These are phyloP conservation scores for Bungarus multicinctus DNA, from an alignment of 2,113 vertebrate genomes.

Conservation along the genomic window DNA sequence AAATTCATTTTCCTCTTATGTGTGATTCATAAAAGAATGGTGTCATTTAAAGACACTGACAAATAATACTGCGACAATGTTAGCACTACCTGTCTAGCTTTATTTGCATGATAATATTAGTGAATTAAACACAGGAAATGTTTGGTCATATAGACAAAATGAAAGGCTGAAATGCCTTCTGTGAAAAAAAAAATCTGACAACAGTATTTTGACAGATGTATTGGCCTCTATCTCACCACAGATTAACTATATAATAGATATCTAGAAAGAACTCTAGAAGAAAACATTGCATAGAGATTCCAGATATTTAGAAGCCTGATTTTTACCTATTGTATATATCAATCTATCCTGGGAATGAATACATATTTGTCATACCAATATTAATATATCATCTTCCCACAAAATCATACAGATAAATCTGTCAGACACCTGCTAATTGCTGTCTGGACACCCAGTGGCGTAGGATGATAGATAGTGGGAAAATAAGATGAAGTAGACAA, in stretches of 20 bases:
- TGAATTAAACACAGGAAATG: neutral
- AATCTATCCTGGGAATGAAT: neutral
- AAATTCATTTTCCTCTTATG: neutral
- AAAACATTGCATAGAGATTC: neutral
- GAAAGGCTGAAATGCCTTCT: neutral
- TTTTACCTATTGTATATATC: neutral
- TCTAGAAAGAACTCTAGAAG: neutral
- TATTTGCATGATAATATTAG: neutral
- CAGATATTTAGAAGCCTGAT: neutral
- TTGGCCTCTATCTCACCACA: neutral
- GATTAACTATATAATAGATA: neutral
- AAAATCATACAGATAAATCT: neutral
- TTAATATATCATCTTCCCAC: neutral
- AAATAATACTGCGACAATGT: neutral
- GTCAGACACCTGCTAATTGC: neutral
- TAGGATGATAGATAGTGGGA: too few relatives aligned
- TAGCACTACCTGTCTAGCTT: neutral
- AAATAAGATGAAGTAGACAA: neutral
- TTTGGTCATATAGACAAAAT: neutral
- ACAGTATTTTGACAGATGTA: neutral
- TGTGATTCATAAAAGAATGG: neutral
- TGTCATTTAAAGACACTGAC: neutral
- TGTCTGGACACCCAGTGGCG: neutral
- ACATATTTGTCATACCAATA: neutral
- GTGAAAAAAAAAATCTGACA: neutral